A percentile compares a stretch with the other conserved stretches of the same genome.
Conservation (phyloP, 2,113 vertebrate genomes). For the Eolophus roseicapilla region DNA sequence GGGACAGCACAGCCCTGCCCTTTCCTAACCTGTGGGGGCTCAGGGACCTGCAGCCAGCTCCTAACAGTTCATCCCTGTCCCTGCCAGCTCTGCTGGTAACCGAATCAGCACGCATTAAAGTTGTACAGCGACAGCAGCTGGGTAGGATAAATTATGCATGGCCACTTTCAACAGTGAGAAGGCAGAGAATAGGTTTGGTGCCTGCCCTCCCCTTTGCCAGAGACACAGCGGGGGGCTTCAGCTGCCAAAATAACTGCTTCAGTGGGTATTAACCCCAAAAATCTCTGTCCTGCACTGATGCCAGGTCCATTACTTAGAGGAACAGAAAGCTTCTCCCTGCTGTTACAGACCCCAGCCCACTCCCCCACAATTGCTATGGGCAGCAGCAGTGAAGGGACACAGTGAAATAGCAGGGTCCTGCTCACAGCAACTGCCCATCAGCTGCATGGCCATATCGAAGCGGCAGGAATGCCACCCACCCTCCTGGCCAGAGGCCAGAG, state of each 20-base stretch:
- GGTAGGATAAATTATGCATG: constrained; percentile 71
- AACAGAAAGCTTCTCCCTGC: background rate
- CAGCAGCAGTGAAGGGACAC: background rate
- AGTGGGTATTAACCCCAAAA: background rate
- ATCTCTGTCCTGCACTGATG: background rate
- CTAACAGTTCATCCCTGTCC: background rate
- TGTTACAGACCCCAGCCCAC: background rate
- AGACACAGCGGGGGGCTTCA: background rate
- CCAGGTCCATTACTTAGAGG: background rate
- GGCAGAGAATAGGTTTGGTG: background rate
- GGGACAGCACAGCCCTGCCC: background rate
- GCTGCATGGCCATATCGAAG: background rate
- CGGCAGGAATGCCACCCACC: background rate
- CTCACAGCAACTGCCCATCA: background rate
- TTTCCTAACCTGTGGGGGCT: constrained; percentile 45
- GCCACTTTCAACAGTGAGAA: constrained; percentile 12
- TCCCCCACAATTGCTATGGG: background rate
- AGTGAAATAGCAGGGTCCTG: background rate
- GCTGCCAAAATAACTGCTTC: background rate
- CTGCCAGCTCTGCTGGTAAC: constrained; percentile 54
- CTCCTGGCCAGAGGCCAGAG: background rate
- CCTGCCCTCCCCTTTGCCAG: background rate
- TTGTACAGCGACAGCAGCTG: constrained; percentile 35
- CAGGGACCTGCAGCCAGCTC: constrained; percentile 16
- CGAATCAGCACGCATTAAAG: constrained; percentile 6